Percentiles rank a stretch among this genome's conserved stretches.
These are phyloP conservation scores for Tetranychus truncatus DNA, from an alignment of 2,888 invertebrate genomes.

Conservation along the genomic window DNA sequence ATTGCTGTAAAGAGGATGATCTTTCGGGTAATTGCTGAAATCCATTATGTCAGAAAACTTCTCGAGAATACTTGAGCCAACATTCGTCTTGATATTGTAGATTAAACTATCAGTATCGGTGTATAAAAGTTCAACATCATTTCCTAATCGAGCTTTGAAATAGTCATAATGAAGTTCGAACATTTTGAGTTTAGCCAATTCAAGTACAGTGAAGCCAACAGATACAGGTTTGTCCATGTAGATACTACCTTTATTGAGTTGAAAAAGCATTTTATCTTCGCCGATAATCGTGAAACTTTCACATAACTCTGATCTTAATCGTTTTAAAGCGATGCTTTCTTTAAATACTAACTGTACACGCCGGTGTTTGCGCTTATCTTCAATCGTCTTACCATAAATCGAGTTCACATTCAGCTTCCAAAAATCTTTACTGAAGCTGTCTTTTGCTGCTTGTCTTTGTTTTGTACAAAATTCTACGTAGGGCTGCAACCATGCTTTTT, in stretches of 20 bases:
- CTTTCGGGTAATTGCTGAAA: background rate
- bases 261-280: conserved; percentile 11
- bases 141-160: background rate
- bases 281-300: conserved; percentile 7
- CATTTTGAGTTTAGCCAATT: conserved; percentile 27
- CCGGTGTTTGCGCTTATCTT: conserved; percentile 29
- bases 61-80: background rate
- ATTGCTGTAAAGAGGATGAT: background rate
- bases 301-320: conserved; percentile 18
- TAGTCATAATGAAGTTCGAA: background rate
- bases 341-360: conserved; percentile 26
- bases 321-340: conserved; percentile 12
- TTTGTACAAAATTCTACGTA: conserved; percentile 15
- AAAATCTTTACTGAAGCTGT: conserved; percentile 32
- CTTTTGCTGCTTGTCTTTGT: conserved; percentile 27
- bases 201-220: conserved; percentile 15
- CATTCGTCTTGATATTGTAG: background rate
- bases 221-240: conserved; percentile 18
- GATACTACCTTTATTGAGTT: conserved; percentile 17
- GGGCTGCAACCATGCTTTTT: background rate
- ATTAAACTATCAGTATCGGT: conserved; percentile 1
- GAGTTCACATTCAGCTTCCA: conserved; percentile 31
- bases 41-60: background rate
- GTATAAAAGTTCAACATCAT: background rate
- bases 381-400: conserved; percentile 31